Evolutionary conservation across 23 tunicate genomes (phyloP), one percentile per base, ranked within the genome.

Genomic region (Styela clava): DNA sequence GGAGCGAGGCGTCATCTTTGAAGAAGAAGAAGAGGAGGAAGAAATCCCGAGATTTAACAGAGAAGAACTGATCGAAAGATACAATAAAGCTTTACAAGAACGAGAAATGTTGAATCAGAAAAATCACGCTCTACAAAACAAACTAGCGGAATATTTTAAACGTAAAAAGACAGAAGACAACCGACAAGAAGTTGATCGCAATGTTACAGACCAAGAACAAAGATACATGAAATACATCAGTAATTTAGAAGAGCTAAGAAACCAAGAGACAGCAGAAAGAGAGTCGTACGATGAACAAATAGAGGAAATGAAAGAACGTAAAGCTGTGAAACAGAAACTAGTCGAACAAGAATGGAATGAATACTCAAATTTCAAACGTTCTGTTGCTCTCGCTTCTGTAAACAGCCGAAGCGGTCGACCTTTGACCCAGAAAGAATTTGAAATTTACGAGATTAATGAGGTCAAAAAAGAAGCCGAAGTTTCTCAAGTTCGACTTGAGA

Each of bases 401-500:
- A 79, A 84, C 74, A 86, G 92, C 36, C 80, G 96, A 16, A 74
- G 95, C 7, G 99, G 99, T 1, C 33, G 98, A 69, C 86, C 84
- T 24, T 74, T 93, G 1, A 87, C 89, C 21, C 77, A 52, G 22
- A 85, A 93, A 81, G 93, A 84, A 36, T 34, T 52, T 32, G 73
- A 69, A 69, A 26, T 78, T 69, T 83, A 91, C 31, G 99, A 91
- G 52, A 52, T 61, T 30, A 83, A 91, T 36, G 99, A 87, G 68
- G 35, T 85, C 34, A 96, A 96, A 79, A 91, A 87, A 68, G 97
- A 91, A 72, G 68, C 63, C 18, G 99, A 91, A 82, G 97, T 96
- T n/a, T 84, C 93, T 3, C 91, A 91, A 69, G 97, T 92, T 73
- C 97, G 99, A 2, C 82, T 96, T 20, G 99, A 96, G 69, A 86